These are phyloP conservation scores for Ichneumoninae sp. DNA, from an alignment of 2,888 invertebrate species.

Conservation along the genomic window DNA sequence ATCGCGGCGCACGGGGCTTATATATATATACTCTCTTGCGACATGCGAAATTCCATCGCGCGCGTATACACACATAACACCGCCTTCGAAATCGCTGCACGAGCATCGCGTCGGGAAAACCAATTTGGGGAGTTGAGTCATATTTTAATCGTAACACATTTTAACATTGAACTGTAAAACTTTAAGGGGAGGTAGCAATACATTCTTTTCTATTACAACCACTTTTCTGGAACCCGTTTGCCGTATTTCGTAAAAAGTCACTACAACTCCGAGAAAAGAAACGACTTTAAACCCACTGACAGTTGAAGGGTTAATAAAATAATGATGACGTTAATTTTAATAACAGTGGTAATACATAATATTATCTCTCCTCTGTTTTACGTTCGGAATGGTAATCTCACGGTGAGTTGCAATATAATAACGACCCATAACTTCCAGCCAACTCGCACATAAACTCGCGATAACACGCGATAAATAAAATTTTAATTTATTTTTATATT, in stretches of 20 bases:
- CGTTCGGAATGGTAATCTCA: background rate
- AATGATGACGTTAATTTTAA: background rate
- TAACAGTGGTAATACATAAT: background rate
- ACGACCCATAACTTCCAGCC: background rate
- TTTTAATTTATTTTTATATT: background rate
- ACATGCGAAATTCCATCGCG: slow-evolving; percentile 55
- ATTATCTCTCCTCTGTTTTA: background rate
- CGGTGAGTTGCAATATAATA: background rate
- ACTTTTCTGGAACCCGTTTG: background rate
- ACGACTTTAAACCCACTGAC: background rate
- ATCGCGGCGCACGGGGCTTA: slow-evolving; percentile 32
- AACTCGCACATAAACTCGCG: background rate
- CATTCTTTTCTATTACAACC: background rate
- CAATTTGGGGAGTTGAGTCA: slow-evolving; percentile 16
- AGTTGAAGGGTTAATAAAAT: background rate
- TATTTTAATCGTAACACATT: too few species aligned
- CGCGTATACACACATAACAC: slow-evolving; percentile 23
- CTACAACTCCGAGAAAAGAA: background rate
- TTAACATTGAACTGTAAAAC: background rate
- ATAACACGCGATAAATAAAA: background rate
- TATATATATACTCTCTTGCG: slow-evolving; percentile 47
- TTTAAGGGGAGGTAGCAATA: background rate
- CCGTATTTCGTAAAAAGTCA: background rate
- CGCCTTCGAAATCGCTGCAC: slow-evolving; percentile 39
- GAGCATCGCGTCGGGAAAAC: slow-evolving; percentile 38